These are phyloP conservation scores for Tolmerus cingulatus DNA, from an alignment of 2,888 invertebrate genomes.

Conservation along the genomic window DNA sequence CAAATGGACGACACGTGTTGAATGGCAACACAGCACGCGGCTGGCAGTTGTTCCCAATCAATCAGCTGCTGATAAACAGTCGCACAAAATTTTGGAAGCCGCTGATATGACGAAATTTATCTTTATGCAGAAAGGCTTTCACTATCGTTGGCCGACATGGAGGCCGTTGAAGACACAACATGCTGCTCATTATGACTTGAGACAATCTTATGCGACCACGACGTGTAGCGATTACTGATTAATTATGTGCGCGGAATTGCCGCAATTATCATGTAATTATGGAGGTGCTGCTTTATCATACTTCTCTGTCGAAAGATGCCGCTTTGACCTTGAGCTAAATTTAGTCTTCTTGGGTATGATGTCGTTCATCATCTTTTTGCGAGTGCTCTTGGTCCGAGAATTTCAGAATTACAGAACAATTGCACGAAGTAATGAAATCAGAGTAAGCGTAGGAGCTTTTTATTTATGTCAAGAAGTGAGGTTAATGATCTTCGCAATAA, in stretches of 20 bases:
- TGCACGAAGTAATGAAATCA: neutral
- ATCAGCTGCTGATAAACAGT: neutral
- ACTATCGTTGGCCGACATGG: neutral
- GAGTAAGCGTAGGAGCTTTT: neutral
- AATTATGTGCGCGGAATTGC: neutral
- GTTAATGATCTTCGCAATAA: neutral
- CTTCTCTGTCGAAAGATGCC: neutral
- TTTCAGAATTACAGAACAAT: neutral
- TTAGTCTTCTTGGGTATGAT: neutral
- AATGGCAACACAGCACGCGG: neutral
- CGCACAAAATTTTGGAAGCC: neutral
- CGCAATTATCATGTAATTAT: neutral
- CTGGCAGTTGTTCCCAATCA: neutral
- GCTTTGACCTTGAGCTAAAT: neutral
- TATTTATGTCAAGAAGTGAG: neutral
- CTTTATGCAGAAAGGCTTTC: neutral
- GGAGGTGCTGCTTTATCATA: neutral
- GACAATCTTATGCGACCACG: neutral
- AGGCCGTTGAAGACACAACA: neutral
- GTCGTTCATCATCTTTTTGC: neutral
- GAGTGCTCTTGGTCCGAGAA: neutral
- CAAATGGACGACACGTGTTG: neutral
- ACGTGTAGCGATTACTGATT: neutral
- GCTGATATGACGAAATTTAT: neutral
- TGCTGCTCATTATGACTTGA: neutral